Base-by-base conservation (phyloP, 2,797 vertebrate genomes). In the Cryptoblepharus egeriae region DNA sequence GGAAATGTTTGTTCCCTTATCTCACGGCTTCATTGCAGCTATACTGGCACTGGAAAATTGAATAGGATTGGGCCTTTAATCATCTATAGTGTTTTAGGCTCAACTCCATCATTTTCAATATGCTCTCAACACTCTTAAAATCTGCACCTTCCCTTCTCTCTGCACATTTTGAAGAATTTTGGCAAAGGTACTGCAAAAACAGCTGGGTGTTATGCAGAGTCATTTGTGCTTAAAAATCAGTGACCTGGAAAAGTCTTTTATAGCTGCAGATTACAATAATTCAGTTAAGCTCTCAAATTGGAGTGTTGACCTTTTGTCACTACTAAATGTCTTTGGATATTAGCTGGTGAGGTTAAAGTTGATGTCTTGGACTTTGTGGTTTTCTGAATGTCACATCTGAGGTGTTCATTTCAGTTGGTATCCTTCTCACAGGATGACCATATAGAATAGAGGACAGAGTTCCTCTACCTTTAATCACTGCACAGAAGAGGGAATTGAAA, bases 211-310 rank as follows among this genome's bases (percentile, higher is more conserved):
- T 60, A 64, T 73, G 16, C 15, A 57, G 32, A 73, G 37, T 28
- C 61, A 83, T 65, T 73, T 73, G 68, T 83, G 69, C 76, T 78
- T 78, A 73, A 78, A 82, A 78, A 73, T 52, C n/a, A 73, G 24
- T 5, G 52, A 32, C 37, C 49, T 39, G 49, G 71, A 68, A 75
- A 81, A 81, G 72, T 68, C 69, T 26, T 73, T 35, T 74, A 73
- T 75, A 65, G n/a, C 69, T 45, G 20, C 15, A 67, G 52, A 83
- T 73, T 78, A 77, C n/a, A 73, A 58, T 65, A 72, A 78, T 83
- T 67, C n/a, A 72, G 37, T n/a, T 24, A 20, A 30, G n/a, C 35
- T 83, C 69, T 49, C 65, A 65, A 35, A 24, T 65, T 78, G 52
- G 42, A 73, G 68, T 78, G n/a, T n/a, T 73, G 39, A 67, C 39